Evolutionary conservation across 2,888 invertebrate species (phyloP), one percentile per base, ranked within the genome.

Genomic region (Agrotis clavis): DNA sequence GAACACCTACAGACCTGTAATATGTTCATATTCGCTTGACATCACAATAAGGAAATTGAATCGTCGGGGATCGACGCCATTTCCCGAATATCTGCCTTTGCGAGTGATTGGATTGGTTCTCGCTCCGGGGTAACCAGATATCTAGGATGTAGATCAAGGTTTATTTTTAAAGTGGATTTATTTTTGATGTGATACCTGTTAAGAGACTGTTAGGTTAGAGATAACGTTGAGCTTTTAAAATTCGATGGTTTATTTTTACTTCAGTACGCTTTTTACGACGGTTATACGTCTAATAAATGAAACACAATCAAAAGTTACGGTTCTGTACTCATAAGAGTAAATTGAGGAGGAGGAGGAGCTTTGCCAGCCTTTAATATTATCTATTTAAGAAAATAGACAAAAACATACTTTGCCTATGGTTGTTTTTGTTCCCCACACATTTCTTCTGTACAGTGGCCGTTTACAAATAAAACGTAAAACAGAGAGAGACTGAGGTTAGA

Each of bases 1-100:
- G 25, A 35, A 57, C n/a, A 64, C 53, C 41, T 67, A 19, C 53
- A 4, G 16, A 41, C 19, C 25, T 64, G 59, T 70, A 74, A 84
- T 69, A 74, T 70, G 69, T 79, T 78, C 78, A 68, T 63, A 69
- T 63, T 77, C 71, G 73, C 70, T 65, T 80, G 78, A 59, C 66
- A 54, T 76, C 72, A 75, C 75, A 74, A 73, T 77, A 67, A 74
- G 85, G 86, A 85, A 85, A 85, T 85, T 80, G 77, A 77, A 84
- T 84, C 71, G 80, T 41, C 71, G 61, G 61, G 64, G 67, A 78
- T 80, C 82, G 74, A 47, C 74, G 71, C 77, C 57, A 80, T 86
- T 82, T 78, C 77, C 82, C 60, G 60, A 70, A 82, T 78, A 71
- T 78, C 79, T 71, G 66, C 67, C 70, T 71, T 50, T 54, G 54